Conservation (phyloP, 2,888 invertebrate species). For the Muschampia plurimacula region DNA sequence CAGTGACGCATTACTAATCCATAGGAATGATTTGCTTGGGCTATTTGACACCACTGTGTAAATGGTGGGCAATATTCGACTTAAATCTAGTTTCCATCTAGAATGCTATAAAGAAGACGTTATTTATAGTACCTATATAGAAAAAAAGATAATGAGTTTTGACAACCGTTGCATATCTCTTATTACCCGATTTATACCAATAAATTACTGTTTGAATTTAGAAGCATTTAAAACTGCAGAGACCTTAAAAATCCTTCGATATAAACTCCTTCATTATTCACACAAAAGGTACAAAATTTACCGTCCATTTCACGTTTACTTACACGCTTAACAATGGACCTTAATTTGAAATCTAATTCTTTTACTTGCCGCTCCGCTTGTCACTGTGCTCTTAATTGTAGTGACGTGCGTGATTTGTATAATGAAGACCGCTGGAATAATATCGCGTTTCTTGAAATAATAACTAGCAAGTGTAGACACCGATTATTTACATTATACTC, state of each 20-base stretch:
- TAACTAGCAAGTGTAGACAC: conserved; percentile 57
- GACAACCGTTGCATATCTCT: not conserved
- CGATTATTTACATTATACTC: conserved; percentile 58
- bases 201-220: not conserved
- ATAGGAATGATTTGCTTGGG: too few species aligned
- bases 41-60: too few species aligned
- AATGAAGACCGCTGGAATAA: conserved; percentile 68
- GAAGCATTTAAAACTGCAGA: not conserved
- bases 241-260: not conserved
- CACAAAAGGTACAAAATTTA: conserved; percentile 5
- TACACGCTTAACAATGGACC: conserved; percentile 13
- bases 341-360: conserved; percentile 30
- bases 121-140: too few species aligned
- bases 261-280: conserved; percentile 3
- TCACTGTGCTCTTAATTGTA: conserved; percentile 6
- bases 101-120: too few species aligned
- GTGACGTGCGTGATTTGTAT: conserved; percentile 61
- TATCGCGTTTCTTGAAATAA: conserved; percentile 61
- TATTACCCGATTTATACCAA: not conserved
- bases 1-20: too few species aligned
- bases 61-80: too few species aligned
- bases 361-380: conserved; percentile 37
- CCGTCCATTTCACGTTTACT: conserved; percentile 8
- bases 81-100: too few species aligned
- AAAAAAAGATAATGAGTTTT: too few species aligned